These are phyloP conservation scores for Lophochroa leadbeateri DNA, from an alignment of 2,113 vertebrate genomes.

Conservation along the genomic window DNA sequence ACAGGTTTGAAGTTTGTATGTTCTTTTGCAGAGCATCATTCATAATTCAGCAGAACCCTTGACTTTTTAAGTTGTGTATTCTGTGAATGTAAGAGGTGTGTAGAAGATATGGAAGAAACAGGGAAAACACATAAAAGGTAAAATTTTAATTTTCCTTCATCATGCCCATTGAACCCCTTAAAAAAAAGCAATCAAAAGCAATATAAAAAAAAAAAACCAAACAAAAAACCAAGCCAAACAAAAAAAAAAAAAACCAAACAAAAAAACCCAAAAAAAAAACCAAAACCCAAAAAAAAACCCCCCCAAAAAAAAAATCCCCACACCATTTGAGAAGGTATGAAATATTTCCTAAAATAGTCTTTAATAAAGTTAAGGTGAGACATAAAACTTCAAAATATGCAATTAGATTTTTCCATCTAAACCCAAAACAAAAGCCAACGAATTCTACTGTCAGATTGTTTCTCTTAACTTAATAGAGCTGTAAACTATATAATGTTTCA, in stretches of 20 bases:
- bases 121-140: accelerated
- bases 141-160: not conserved
- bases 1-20: not conserved
- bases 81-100: accelerated
- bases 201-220: not conserved
- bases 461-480: not conserved
- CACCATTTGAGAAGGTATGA: too few relatives aligned
- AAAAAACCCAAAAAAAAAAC: too few relatives aligned
- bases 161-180: accelerated
- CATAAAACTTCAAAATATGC: too few relatives aligned
- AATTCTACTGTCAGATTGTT: not conserved
- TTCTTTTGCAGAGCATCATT: not conserved
- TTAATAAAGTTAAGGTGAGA: too few relatives aligned
- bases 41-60: not conserved
- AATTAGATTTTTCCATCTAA: too few relatives aligned
- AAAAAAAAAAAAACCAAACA: too few relatives aligned
- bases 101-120: not conserved
- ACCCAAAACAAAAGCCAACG: accelerated
- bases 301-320: too few relatives aligned
- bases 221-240: too few relatives aligned
- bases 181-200: not conserved
- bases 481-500: not conserved
- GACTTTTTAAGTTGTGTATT: not conserved
- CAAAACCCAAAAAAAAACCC: not conserved
- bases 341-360: too few relatives aligned